A percentile compares a stretch with the other conserved stretches of the same genome.
These are phyloP conservation scores for Idaea straminata DNA, from an alignment of 2,888 invertebrate genomes.

Conservation along the genomic window DNA sequence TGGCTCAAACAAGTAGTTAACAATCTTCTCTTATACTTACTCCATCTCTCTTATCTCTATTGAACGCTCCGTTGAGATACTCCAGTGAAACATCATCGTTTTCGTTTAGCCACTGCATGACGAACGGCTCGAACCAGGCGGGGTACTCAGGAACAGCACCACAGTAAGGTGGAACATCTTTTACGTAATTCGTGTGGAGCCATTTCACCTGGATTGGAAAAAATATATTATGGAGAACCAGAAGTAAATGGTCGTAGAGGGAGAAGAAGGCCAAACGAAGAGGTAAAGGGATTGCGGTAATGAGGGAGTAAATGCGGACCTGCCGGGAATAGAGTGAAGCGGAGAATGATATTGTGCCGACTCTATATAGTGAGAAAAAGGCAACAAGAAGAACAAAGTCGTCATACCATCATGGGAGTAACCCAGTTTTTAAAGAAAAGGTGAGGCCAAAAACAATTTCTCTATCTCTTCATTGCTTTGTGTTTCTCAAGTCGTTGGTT, in stretches of 20 bases:
- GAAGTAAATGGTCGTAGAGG: neutral
- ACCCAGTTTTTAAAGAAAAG: no score
- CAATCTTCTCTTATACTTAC: conserved; percentile 73
- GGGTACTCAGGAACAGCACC: conserved; percentile 99
- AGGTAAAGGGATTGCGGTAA: no score
- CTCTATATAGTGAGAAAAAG: no score
- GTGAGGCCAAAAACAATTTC: no score
- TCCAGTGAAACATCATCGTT: conserved; percentile 99
- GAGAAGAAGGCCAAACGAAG: neutral
- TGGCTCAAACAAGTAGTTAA: no score
- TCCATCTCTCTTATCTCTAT: conserved; percentile 97
- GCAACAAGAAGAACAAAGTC: no score
- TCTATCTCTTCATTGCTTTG: no score
- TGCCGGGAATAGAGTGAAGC: no score
- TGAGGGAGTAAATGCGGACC: no score
- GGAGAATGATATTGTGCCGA: no score
- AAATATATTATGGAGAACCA: neutral
- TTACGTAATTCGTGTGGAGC: conserved; percentile 98
- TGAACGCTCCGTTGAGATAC: conserved; percentile 99
- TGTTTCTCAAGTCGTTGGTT: neutral
- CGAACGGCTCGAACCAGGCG: conserved; percentile 99
- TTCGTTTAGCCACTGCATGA: conserved; percentile 99
- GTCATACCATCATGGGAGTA: no score
- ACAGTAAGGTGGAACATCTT: conserved; percentile 98
- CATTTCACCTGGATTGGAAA: conserved; percentile 87